Percentiles rank a stretch among this genome's conserved stretches.
Conservation (phyloP, 2,888 invertebrate species). For the Cetonia aurata region DNA sequence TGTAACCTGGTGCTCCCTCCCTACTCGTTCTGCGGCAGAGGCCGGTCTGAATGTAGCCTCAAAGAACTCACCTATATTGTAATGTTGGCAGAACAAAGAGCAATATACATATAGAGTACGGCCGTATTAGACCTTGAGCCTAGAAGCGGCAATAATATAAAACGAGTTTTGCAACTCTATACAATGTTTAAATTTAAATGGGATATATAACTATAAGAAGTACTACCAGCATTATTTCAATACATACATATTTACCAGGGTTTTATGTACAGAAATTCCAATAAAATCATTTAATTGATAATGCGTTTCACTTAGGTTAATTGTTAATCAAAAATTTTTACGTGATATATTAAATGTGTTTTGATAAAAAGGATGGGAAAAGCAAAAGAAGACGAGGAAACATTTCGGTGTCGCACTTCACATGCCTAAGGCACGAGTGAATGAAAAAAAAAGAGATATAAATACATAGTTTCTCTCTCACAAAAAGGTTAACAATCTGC, state of each 20-base stretch:
- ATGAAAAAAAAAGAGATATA: too few species aligned
- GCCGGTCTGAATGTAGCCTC: slow-evolving; percentile 9
- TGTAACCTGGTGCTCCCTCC: slow-evolving; percentile 14
- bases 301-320: slow-evolving; percentile 2
- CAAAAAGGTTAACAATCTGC: too few species aligned
- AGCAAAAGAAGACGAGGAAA: too few species aligned
- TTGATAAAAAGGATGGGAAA: too few species aligned
- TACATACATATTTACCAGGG: too few species aligned
- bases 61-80: slow-evolving; percentile 29
- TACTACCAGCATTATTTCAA: slow-evolving; percentile 6
- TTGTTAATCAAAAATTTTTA: slow-evolving; percentile 18
- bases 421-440: too few species aligned
- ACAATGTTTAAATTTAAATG: slow-evolving; percentile 13
- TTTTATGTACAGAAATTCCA: slow-evolving; percentile 13
- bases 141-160: slow-evolving; percentile 33
- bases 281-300: slow-evolving; percentile 19
- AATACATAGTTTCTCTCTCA: too few species aligned
- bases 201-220: slow-evolving; percentile 4
- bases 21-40: slow-evolving; percentile 11
- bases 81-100: slow-evolving; percentile 32
- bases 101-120: slow-evolving; percentile 24
- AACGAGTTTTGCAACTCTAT: slow-evolving; percentile 34
- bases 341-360: background rate
- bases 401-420: too few species aligned
- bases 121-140: slow-evolving; percentile 36